These are phyloP conservation scores for Neosilurus mollespiculum DNA, from an alignment of 2,797 vertebrate genomes.

Conservation along the genomic window DNA sequence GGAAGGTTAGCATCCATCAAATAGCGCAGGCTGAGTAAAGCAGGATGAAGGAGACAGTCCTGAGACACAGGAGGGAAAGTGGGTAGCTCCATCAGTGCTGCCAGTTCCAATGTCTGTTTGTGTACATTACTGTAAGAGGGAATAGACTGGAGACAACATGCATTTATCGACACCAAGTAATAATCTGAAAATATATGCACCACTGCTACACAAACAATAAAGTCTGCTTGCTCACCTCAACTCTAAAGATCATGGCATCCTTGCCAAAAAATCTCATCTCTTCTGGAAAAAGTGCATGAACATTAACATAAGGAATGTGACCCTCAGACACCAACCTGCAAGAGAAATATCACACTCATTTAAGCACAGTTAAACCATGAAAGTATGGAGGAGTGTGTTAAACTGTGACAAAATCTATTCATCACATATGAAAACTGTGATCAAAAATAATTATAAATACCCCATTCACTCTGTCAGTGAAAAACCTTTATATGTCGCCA, in stretches of 20 bases:
- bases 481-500: too few species aligned
- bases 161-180: background rate
- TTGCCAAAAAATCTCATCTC: slow-evolving; percentile 67
- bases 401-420: background rate
- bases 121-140: slow-evolving; percentile 76
- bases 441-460: background rate
- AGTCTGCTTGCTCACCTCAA: slow-evolving; percentile 57
- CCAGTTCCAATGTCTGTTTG: slow-evolving; percentile 68
- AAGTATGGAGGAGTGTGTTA: background rate
- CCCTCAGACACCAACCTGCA: slow-evolving; percentile 69
- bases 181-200: background rate
- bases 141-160: slow-evolving; percentile 70
- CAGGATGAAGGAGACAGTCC: slow-evolving; percentile 83
- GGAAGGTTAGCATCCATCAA: slow-evolving; percentile 88
- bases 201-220: background rate
- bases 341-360: background rate
- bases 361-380: too few species aligned
- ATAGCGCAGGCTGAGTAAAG: slow-evolving; percentile 83
- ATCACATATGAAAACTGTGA: background rate
- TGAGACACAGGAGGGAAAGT: slow-evolving; percentile 81
- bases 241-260: slow-evolving; percentile 65
- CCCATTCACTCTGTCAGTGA: too few species aligned
- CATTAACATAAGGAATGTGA: slow-evolving; percentile 67
- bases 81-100: slow-evolving; percentile 77
- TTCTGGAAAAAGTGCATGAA: slow-evolving; percentile 65